A percentile compares a stretch with the other conserved stretches of the same genome.
phyloP scores from a whole-genome alignment of 2,888 invertebrate genomes.

The Andrena trimmerana region DNA sequence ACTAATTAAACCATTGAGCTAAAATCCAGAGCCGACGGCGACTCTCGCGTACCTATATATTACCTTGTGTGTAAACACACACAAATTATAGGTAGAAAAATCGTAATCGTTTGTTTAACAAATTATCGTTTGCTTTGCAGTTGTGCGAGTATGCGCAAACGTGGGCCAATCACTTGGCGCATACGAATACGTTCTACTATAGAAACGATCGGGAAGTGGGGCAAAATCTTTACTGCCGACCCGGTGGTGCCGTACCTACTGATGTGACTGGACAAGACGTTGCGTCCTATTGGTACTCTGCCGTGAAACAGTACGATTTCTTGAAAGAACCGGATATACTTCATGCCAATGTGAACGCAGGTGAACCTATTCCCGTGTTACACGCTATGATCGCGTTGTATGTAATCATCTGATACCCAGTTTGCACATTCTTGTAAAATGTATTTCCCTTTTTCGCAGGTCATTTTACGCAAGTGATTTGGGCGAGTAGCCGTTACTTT shows the following conservation, averaged over 20 bases:
- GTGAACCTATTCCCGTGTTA: constrained; percentile 82
- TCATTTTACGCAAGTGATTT: constrained; percentile 95
- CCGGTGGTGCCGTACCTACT: constrained; percentile 89
- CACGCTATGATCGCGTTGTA: neutral
- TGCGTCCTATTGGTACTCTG: constrained; percentile 93
- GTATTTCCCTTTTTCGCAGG: constrained; percentile 85
- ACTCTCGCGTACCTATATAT: no score
- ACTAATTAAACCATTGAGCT: no score
- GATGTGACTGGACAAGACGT: constrained; percentile 93
- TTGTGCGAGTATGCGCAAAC: constrained; percentile 93
- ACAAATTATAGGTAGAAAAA: no score
- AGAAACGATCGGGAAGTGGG: constrained; percentile 92
- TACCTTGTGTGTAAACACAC: no score
- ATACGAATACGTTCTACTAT: constrained; percentile 92
- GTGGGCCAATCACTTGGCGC: constrained; percentile 95
- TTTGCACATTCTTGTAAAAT: neutral
- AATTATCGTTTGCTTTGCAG: constrained; percentile 85
- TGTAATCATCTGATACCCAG: neutral
- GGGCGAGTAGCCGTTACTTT: constrained; percentile 91
- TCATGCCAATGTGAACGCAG: constrained; percentile 92
- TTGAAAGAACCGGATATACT: constrained; percentile 90
- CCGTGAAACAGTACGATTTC: constrained; percentile 91
- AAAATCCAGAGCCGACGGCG: no score
- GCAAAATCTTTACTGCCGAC: constrained; percentile 92
- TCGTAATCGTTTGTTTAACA: neutral